These are phyloP conservation scores for Amia ocellicauda DNA, from an alignment of 2,113 vertebrate genomes.

Conservation along the genomic window DNA sequence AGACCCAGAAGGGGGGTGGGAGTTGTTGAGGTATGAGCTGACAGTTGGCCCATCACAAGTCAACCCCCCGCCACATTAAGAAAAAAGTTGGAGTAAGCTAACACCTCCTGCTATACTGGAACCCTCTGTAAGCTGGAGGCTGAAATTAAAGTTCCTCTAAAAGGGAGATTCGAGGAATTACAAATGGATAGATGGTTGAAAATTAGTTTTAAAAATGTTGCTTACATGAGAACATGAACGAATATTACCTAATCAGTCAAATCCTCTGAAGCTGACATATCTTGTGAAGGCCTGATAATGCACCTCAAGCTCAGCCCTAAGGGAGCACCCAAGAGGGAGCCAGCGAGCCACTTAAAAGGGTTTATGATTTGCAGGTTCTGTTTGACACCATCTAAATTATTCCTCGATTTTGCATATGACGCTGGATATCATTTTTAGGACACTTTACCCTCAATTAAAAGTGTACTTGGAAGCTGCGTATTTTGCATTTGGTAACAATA, in stretches of 20 bases:
- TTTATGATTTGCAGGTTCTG: slow-evolving; percentile 46
- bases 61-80: too few relatives aligned
- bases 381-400: slow-evolving; percentile 59
- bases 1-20: too few relatives aligned
- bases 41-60: too few relatives aligned
- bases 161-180: slow-evolving; percentile 50
- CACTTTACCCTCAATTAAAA: slow-evolving; percentile 68
- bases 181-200: slow-evolving; percentile 51
- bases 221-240: slow-evolving; percentile 67
- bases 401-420: slow-evolving; percentile 57
- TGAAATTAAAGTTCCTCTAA: slow-evolving; percentile 56
- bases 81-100: slow-evolving; percentile 71
- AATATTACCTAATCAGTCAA: slow-evolving; percentile 78
- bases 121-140: slow-evolving; percentile 57
- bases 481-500: slow-evolving; percentile 72
- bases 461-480: slow-evolving; percentile 57
- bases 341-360: slow-evolving; percentile 36
- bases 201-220: slow-evolving; percentile 66
- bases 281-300: slow-evolving; percentile 51
- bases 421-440: slow-evolving; percentile 48
- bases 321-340: slow-evolving; percentile 62
- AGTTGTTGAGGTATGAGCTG: too few relatives aligned
- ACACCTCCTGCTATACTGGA: slow-evolving; percentile 63
- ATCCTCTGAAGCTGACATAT: slow-evolving; percentile 67
- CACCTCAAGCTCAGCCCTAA: slow-evolving; percentile 53